Evolutionary conservation across 1,140 invertebrate genomes (phyloP), one percentile per base, ranked within the genome.

Genomic region (Branchinecta lynchi): DNA sequence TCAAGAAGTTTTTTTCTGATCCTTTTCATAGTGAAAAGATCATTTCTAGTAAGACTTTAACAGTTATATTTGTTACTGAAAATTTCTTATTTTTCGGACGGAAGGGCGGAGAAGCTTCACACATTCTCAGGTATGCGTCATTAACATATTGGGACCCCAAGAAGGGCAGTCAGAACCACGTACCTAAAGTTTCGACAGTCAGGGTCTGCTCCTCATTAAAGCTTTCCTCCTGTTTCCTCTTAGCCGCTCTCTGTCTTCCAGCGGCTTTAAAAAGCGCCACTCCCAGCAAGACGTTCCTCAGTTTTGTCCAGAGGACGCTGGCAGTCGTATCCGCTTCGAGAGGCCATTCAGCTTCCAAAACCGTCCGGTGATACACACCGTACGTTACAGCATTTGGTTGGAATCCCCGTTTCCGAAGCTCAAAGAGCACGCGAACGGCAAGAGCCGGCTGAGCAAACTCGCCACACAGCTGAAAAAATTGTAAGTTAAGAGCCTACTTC

Each of bases 301-400:
- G 80, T 79, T 95, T 95, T 76, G 90, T 93, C 95, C 95, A 97
- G 75, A 93, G 83, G 8, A 94, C 75, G 75, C 92, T 87, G 73
- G 88, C 86, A 43, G 84, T 84, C 76, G 87, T 91, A 8, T 86
- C 86, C 81, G 87, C 88, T 74, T 90, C 88, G 12, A 89, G 87
- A 5, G 93, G 92, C 94, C 94, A 97, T 71, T 90, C 88, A 43
- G 93, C 92, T 80, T 97, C 95, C 21, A 97, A 81, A 15, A 98
- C 93, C 75, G 87, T 87, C 84, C 81, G 74, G 68, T 70, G 46
- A 67, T 70, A 72, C 46, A 67, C 51, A 46, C 66, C 96, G 77
- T 99, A 99, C 0, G 96, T 99, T 45, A 99, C 86, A 12, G 96
- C 96, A 78, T 99, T 99, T 3, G 94, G 93, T 76, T 94, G 91